Base-by-base conservation (phyloP, 2,888 invertebrate species). In the Metopia argyrocephala region DNA sequence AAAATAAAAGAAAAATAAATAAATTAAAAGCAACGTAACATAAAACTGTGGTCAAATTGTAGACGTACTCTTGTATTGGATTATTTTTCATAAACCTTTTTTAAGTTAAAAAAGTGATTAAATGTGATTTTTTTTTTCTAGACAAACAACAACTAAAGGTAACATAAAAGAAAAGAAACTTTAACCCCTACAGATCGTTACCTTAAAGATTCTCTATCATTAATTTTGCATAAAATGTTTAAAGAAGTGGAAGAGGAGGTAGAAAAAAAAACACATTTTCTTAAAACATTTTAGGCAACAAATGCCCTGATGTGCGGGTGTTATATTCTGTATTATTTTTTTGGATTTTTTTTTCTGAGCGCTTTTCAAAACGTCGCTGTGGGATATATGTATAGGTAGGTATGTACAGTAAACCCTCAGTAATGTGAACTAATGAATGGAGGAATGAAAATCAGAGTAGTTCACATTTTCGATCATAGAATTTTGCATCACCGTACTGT, bases 211-310 rank as follows among this genome's bases (percentile, higher is more conserved):
- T 75, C 74, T 81, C 70, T 70, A 81, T 81, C 78, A 81, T 81
- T 78, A 66, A 78, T 81, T 81, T 75, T 81, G 78, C 78, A 78
- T 81, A 81, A n/a, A 81, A 81, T 74, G 81, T 75, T 65, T 66
- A 50, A 78, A 74, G 50, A 73, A 48, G 20, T 45, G 6, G 74
- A 64, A 48, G 59, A 50, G 52, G n/a, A 59, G 38, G 38, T 38
- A 12, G 38, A 9, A 38, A 38, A 38, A 70, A 48, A 25, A 62
- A 56, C n/a, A 21, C 20, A 27, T 59, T 71, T 75, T 70, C 68
- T 25, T 68, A 21, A 31, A 66, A 61, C 45, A 59, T 78, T 71
- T 70, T 48, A 70, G 38, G 57, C 69, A 62, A 64, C 48, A 76
- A 62, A 61, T 59, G 64, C 52, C 31, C 66, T 54, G 46, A 70